phyloP scores from a whole-genome alignment of 2,888 invertebrate species.

The Axea sp. region DNA sequence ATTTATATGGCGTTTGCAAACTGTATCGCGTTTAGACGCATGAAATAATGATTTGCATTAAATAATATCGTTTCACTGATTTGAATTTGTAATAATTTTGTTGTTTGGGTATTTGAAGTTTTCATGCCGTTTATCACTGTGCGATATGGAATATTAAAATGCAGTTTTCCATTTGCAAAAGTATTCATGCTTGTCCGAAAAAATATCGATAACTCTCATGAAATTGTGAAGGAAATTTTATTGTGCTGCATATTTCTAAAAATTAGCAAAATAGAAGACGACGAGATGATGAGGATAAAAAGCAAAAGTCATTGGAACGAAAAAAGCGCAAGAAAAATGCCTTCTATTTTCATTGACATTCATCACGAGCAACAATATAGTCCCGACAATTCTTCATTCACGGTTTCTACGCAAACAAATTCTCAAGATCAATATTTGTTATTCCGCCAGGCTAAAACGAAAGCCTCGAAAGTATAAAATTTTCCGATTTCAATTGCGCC shows the following conservation, averaged over 20 bases:
- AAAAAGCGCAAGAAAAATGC: conserved; percentile 2
- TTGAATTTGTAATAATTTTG: too few species aligned
- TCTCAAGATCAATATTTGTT: conserved; percentile 53
- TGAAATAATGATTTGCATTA: too few species aligned
- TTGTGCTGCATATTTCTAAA: conserved; percentile 17
- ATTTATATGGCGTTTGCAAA: too few species aligned
- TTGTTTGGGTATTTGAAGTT: too few species aligned
- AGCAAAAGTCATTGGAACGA: background rate
- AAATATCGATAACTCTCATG: background rate
- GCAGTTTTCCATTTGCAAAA: conserved; percentile 8
- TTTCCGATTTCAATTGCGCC: conserved; percentile 12
- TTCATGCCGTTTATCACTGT: background rate
- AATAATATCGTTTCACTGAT: too few species aligned
- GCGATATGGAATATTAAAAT: conserved; percentile 28
- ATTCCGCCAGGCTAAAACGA: conserved; percentile 31
- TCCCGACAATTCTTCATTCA: conserved; percentile 37
- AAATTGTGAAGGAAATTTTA: too few species aligned
- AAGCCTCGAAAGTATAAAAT: conserved; percentile 30
- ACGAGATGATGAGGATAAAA: background rate
- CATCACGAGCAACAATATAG: conserved; percentile 31
- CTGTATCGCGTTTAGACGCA: too few species aligned
- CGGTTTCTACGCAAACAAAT: conserved; percentile 50
- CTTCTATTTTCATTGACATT: conserved; percentile 41
- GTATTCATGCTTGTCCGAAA: background rate
- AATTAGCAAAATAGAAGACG: conserved; percentile 10